A percentile compares a stretch with the other conserved stretches of the same genome.
Conservation (phyloP, 2,888 invertebrate genomes). For the Dichetophora obliterata region DNA sequence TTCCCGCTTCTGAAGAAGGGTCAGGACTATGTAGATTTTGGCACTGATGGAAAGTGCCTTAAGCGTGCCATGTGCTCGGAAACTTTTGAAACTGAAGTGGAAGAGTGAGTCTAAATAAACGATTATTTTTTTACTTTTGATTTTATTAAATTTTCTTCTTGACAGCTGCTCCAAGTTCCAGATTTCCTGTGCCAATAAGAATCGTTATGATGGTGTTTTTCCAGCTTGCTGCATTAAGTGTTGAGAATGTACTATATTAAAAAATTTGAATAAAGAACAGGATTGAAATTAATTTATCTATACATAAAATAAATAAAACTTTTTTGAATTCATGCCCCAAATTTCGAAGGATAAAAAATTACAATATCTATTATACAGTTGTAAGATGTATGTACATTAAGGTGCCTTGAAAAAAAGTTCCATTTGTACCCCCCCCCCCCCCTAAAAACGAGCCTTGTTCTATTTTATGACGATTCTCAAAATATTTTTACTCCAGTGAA, state of each 20-base stretch:
- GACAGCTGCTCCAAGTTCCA: slow-evolving; percentile 56
- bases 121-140: not conserved
- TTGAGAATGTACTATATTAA: slow-evolving; percentile 43
- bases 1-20: slow-evolving; percentile 57
- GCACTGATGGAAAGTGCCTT: slow-evolving; percentile 60
- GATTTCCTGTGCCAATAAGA: slow-evolving; percentile 60
- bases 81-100: slow-evolving; percentile 58
- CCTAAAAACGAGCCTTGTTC: no score
- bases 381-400: no score
- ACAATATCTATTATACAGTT: no score
- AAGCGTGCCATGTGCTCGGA: slow-evolving; percentile 61
- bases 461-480: no score
- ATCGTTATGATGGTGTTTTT: slow-evolving; percentile 62
- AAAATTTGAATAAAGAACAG: no score
- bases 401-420: no score
- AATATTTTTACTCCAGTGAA: no score
- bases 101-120: slow-evolving; percentile 59
- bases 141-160: not conserved
- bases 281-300: no score
- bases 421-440: no score
- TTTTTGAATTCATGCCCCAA: no score
- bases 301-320: no score
- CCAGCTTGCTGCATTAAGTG: slow-evolving; percentile 65
- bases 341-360: no score
- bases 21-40: slow-evolving; percentile 64